Percentiles rank a stretch among this genome's conserved stretches.
Conservation (phyloP, 2,797 vertebrate genomes). For the Babyrousa celebensis region DNA sequence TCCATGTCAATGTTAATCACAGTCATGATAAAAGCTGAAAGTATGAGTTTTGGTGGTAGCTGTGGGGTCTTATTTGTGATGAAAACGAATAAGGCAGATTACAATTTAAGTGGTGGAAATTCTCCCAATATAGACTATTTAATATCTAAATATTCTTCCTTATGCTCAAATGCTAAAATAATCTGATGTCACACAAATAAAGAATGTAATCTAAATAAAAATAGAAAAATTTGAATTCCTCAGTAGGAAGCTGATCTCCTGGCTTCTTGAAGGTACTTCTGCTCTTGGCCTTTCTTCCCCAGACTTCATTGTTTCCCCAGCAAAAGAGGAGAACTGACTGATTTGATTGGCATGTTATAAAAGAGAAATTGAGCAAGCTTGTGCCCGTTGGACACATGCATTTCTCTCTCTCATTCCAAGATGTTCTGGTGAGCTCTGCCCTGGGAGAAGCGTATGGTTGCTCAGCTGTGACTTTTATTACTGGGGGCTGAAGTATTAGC, state of each 20-base stretch:
- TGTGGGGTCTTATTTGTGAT: not conserved
- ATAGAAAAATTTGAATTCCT: not conserved
- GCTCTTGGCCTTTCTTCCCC: not conserved
- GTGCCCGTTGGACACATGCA: slow-evolving; percentile 2
- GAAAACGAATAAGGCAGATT: slow-evolving; percentile 27
- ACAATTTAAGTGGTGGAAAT: not conserved
- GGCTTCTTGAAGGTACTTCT: slow-evolving; percentile 12
- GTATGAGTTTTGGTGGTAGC: not conserved
- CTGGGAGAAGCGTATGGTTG: not conserved
- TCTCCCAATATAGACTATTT: not conserved
- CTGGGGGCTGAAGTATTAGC: not conserved
- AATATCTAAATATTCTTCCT: not conserved
- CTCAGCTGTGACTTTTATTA: not conserved
- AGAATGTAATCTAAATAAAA: slow-evolving; percentile 46
- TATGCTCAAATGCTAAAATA: not conserved
- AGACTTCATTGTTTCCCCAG: slow-evolving; percentile 41
- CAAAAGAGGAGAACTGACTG: not conserved
- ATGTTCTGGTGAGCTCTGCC: slow-evolving; percentile 35
- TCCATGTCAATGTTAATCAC: not conserved
- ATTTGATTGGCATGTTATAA: not conserved
- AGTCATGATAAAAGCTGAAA: not conserved
- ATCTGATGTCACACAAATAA: not conserved
- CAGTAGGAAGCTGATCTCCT: not conserved
- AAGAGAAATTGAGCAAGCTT: slow-evolving; percentile 61
- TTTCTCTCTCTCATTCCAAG: slow-evolving; percentile 55